These are phyloP conservation scores for Xenops minutus DNA, from an alignment of 2,797 vertebrate genomes.

Conservation along the genomic window DNA sequence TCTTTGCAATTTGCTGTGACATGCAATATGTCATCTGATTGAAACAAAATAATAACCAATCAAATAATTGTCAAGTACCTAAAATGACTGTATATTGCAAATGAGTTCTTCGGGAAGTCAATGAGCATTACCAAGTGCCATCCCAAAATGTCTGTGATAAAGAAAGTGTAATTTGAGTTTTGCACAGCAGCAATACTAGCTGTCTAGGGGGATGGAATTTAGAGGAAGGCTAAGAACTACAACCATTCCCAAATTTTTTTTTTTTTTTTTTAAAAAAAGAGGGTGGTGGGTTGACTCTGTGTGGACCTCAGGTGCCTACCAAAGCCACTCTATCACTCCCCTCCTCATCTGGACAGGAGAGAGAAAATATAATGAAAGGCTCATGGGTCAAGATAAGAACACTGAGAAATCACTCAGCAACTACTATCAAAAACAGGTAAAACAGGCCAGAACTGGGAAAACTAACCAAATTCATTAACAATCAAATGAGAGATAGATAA, in stretches of 20 bases:
- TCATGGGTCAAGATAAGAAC: not conserved
- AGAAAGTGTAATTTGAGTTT: not conserved
- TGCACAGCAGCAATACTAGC: not conserved
- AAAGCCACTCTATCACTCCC: not conserved
- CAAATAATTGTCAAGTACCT: not conserved
- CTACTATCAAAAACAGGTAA: not conserved
- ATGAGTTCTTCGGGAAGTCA: not conserved
- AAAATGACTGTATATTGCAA: not conserved
- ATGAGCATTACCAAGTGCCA: not conserved
- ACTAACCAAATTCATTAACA: not conserved
- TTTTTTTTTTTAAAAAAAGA: fast-evolving
- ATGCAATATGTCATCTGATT: not conserved
- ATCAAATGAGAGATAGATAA: not conserved
- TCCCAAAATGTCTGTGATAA: not conserved
- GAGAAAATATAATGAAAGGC: not conserved
- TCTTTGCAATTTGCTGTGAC: not conserved
- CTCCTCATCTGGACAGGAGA: not conserved
- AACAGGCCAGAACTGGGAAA: not conserved
- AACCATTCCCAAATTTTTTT: not conserved
- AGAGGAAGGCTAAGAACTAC: not conserved
- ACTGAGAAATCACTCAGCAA: not conserved
- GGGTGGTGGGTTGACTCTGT: not conserved
- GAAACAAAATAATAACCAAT: slow-evolving; percentile 5
- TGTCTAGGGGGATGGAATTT: not conserved
- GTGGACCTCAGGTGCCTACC: not conserved